Evolutionary conservation across 2,888 invertebrate species (phyloP).

Genomic region (Archips crataeganus): DNA sequence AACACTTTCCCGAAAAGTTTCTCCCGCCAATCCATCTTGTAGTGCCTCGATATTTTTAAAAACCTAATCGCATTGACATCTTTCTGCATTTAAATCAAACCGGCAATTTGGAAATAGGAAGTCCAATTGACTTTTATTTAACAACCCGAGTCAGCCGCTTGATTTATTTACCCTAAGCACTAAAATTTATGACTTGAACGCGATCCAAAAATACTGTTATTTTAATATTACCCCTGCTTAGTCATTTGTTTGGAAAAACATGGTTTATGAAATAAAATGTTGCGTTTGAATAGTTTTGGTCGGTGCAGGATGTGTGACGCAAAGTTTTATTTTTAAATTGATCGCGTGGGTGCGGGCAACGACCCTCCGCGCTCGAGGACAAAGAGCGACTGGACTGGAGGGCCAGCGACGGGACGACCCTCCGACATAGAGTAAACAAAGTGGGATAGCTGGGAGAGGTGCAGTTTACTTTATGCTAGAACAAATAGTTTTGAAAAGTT

Average conservation of each 20-base stretch:
- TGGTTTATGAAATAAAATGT: slow-evolving; percentile 9
- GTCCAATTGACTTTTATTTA: slow-evolving; percentile 11
- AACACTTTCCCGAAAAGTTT: slow-evolving; percentile 86
- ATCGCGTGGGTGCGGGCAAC: slow-evolving; percentile 63
- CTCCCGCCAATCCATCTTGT: slow-evolving; percentile 86
- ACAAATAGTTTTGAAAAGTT: slow-evolving; percentile 23
- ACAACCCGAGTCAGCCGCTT: slow-evolving; percentile 4
- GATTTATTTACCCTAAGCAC: slow-evolving; percentile 21
- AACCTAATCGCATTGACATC: slow-evolving; percentile 26
- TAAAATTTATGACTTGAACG: slow-evolving; percentile 13
- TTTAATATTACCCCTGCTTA: not conserved
- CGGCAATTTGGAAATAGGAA: slow-evolving; percentile 2
- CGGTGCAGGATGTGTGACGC: slow-evolving; percentile 37
- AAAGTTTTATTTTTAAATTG: slow-evolving; percentile 70
- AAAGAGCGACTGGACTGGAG: slow-evolving; percentile 80
- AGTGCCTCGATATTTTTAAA: slow-evolving; percentile 36
- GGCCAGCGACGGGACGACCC: slow-evolving; percentile 61
- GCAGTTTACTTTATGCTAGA: slow-evolving; percentile 26
- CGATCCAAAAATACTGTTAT: slow-evolving; percentile 14
- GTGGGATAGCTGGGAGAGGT: slow-evolving; percentile 51
- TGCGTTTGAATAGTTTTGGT: slow-evolving; percentile 32
- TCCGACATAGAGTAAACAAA: slow-evolving; percentile 70
- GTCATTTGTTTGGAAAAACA: not conserved
- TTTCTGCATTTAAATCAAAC: slow-evolving; percentile 38
- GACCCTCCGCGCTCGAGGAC: slow-evolving; percentile 70